Base-by-base conservation (phyloP, 2,113 vertebrate species). In the Rhegmatorhina hoffmannsi region DNA sequence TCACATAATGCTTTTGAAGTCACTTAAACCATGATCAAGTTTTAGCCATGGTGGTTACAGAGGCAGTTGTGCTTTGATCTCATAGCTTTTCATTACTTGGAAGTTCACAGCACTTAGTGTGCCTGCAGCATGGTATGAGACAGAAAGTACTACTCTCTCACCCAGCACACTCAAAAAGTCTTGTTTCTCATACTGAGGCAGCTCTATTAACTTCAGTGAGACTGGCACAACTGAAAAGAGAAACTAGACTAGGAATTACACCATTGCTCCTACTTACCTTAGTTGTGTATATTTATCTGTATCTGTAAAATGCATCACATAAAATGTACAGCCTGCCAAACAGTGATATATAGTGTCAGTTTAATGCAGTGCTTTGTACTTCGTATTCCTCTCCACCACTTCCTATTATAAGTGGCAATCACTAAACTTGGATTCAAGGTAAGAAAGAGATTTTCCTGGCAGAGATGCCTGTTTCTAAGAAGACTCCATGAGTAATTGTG, bases 41-140 rank as follows among this genome's bases (percentile, higher is more conserved):
- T 97, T 95, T 94, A 92, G 67, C 70, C 6, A 21, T 52, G 81
- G 75, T 79, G 43, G 74, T 70, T 95, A 55, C 21, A 4, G 75
- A 91, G 49, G n/a, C 31, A 66, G 89, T 28, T 92, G 70, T 33
- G 59, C 89, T 96, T 95, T 97, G 89, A 96, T 94, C 89, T 95
- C 3, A 0, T n/a, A 87, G 46, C 38, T 87, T 91, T 79, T 89
- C 70, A 77, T 92, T 92, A 76, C 81, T 73, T 69, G 75, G 53
- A 56, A 87, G 81, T 80, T 95, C 89, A 84, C 31, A 87, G 62
- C 66, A 46, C 85, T 96, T 85, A 92, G 58, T 55, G 34, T 58
- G 87, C 59, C 53, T 24, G 7, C 60, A 75, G 73, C 20, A 0
- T 36, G n/a, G 12, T n/a, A 28, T 0, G 0, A 59, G 69, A 44